These are phyloP conservation scores for Ceratina australensis DNA, from an alignment of 1,140 invertebrate genomes.

Conservation along the genomic window DNA sequence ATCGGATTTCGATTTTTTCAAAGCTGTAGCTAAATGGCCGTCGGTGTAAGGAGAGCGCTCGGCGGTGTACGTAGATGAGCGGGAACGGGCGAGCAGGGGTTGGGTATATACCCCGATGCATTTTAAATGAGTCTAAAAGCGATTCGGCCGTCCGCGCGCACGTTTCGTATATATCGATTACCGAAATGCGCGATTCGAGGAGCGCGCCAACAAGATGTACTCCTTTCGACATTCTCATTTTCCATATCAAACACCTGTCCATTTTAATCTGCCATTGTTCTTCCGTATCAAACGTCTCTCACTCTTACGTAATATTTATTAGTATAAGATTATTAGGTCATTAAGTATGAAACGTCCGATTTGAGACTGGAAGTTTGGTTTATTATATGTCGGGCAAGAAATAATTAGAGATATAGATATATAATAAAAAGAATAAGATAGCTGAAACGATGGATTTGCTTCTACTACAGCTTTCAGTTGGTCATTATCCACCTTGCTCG, in stretches of 20 bases:
- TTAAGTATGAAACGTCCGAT: too few species aligned
- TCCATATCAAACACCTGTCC: neutral
- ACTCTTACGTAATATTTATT: too few species aligned
- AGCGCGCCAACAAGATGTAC: constrained; percentile 41
- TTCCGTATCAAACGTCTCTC: too few species aligned
- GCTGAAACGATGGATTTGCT: too few species aligned
- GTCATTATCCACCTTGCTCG: too few species aligned
- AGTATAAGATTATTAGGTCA: too few species aligned
- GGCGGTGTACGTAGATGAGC: constrained; percentile 18
- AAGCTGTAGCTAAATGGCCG: neutral
- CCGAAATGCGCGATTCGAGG: constrained; percentile 42
- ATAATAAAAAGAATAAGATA: too few species aligned
- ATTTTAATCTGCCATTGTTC: neutral
- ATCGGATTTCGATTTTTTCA: neutral
- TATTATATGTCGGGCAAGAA: too few species aligned
- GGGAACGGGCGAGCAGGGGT: constrained; percentile 10
- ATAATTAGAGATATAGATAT: too few species aligned
- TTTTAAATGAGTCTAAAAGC: constrained; percentile 56
- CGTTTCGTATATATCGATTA: constrained; percentile 50
- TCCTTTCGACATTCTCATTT: constrained; percentile 6
- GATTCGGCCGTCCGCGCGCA: constrained; percentile 35
- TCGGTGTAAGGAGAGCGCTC: constrained; percentile 14
- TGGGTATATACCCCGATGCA: constrained; percentile 37
- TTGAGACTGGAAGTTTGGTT: too few species aligned
- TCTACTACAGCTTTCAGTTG: too few species aligned